Conservation (phyloP, 2,113 vertebrate species). For the Seriola aureovittata region DNA sequence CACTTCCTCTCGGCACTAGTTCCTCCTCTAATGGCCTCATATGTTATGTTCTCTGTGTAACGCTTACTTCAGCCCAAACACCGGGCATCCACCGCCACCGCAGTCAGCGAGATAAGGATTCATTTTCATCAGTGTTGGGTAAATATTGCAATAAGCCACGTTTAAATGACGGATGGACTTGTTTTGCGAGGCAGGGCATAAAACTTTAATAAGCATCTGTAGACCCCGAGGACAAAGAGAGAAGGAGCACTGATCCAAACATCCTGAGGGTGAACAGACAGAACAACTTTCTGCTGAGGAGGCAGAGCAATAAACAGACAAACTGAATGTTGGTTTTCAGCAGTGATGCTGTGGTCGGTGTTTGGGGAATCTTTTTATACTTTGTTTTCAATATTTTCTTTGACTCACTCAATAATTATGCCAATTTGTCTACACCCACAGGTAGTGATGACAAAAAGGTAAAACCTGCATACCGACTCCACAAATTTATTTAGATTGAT, state of each 20-base stretch:
- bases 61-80: slow-evolving; percentile 26
- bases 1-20: neutral
- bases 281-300: slow-evolving; percentile 32
- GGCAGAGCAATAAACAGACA: slow-evolving; percentile 18
- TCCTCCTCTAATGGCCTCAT: slow-evolving; percentile 50
- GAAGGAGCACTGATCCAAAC: slow-evolving; percentile 51
- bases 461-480: too few species aligned
- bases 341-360: neutral
- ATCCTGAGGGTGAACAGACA: slow-evolving; percentile 46
- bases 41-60: slow-evolving; percentile 29
- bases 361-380: neutral
- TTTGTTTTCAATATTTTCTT: neutral
- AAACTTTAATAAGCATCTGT: slow-evolving; percentile 71
- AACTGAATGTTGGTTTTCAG: neutral
- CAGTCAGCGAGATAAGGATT: slow-evolving; percentile 29
- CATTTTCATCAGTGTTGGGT: slow-evolving; percentile 38
- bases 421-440: neutral
- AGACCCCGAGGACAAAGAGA: slow-evolving; percentile 26
- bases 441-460: too few species aligned
- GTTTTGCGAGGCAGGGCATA: slow-evolving; percentile 47
- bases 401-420: neutral
- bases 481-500: too few species aligned
- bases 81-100: neutral
- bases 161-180: slow-evolving; percentile 62
- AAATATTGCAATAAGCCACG: slow-evolving; percentile 53